Percentiles rank a stretch among this genome's conserved stretches.
phyloP scores from a whole-genome alignment of 2,888 invertebrate genomes.

The Diarsia mendica region DNA sequence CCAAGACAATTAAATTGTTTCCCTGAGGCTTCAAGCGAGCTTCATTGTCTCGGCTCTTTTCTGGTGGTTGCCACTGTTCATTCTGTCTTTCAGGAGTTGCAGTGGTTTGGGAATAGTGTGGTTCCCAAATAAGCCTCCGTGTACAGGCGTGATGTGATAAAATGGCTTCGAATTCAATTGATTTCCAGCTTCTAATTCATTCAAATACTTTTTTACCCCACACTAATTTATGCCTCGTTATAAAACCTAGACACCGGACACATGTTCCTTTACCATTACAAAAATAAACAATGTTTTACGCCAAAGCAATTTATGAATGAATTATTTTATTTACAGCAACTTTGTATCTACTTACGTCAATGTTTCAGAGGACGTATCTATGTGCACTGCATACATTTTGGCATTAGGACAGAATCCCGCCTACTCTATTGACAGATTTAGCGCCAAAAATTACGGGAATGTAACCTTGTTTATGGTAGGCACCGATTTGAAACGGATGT shows the following conservation, averaged over 20 bases:
- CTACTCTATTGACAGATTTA: constrained; percentile 15
- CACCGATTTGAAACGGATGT: neutral
- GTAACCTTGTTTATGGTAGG: constrained; percentile 5
- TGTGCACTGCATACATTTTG: constrained; percentile 13
- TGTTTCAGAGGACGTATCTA: constrained; percentile 2
- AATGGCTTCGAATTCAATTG: too few species aligned
- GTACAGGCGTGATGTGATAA: too few species aligned
- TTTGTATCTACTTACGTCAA: neutral
- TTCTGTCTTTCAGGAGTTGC: too few species aligned
- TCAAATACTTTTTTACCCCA: too few species aligned
- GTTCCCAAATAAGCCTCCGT: too few species aligned
- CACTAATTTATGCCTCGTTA: too few species aligned
- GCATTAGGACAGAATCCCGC: constrained; percentile 3
- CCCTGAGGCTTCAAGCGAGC: too few species aligned
- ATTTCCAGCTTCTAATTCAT: too few species aligned
- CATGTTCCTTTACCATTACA: neutral
- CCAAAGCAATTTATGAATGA: constrained; percentile 10
- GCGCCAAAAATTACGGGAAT: constrained; percentile 16
- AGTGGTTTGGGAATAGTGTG: too few species aligned
- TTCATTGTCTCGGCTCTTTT: too few species aligned
- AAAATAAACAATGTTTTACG: neutral
- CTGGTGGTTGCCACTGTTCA: too few species aligned
- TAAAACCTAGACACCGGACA: neutral
- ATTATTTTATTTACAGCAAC: neutral
- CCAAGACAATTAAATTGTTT: too few species aligned